A percentile compares a stretch with the other conserved stretches of the same genome.
phyloP scores from a whole-genome alignment of 2,888 invertebrate genomes.

The Odontocerum albicorne region DNA sequence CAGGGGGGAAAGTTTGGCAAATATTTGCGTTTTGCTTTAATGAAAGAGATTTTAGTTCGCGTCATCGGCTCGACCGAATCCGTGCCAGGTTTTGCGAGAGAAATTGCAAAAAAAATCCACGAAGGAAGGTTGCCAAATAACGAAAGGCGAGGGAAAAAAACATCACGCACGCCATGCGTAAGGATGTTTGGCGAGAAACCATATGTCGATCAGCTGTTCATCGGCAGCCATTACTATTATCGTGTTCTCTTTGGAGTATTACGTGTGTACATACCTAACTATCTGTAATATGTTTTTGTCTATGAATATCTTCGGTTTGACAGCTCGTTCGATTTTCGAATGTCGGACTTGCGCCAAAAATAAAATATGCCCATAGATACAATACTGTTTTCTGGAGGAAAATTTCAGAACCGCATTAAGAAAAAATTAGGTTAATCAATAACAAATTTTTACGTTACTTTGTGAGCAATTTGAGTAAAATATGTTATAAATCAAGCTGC shows the following conservation, averaged over 20 bases:
- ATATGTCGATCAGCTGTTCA: slow-evolving; percentile 20
- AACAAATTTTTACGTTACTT: too few species aligned
- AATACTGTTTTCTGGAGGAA: too few species aligned
- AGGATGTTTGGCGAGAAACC: slow-evolving; percentile 11
- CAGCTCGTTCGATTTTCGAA: slow-evolving; percentile 42
- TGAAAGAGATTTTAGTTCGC: slow-evolving; percentile 58
- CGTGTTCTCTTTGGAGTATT: too few species aligned
- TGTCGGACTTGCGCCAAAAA: slow-evolving; percentile 1
- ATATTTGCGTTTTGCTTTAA: slow-evolving; percentile 19
- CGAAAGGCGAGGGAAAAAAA: slow-evolving; percentile 11
- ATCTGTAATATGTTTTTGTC: too few species aligned
- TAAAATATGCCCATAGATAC: slow-evolving; percentile 8
- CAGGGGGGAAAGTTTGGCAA: slow-evolving; percentile 7
- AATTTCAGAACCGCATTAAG: too few species aligned
- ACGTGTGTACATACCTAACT: too few species aligned
- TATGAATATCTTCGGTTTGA: too few species aligned
- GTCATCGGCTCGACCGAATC: slow-evolving; percentile 42
- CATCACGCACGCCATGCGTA: slow-evolving; percentile 6
- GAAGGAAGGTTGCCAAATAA: slow-evolving; percentile 16
- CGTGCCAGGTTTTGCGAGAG: slow-evolving; percentile 15
- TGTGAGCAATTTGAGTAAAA: too few species aligned
- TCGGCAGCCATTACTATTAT: slow-evolving; percentile 39
- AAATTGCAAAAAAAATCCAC: slow-evolving; percentile 16
- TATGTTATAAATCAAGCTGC: too few species aligned
- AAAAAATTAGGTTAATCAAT: too few species aligned